Percentiles rank a stretch among this genome's conserved stretches.
phyloP scores from a whole-genome alignment of 2,113 vertebrate genomes.

The Macroglossus sobrinus region DNA sequence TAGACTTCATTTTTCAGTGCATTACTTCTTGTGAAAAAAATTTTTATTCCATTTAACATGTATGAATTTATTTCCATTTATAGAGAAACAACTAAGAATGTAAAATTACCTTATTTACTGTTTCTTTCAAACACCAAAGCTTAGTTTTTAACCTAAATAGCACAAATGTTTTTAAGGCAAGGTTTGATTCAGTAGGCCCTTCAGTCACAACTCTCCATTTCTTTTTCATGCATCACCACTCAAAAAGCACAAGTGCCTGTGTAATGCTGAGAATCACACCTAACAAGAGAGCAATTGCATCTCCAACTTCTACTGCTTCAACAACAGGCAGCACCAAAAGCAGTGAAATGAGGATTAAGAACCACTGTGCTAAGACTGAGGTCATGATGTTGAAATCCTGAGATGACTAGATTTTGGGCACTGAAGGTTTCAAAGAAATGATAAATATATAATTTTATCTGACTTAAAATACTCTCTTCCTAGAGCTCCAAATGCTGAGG shows the following conservation, averaged over 20 bases:
- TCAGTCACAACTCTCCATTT: constrained; percentile 85
- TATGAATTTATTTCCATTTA: constrained; percentile 3
- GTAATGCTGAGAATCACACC: constrained; percentile 82
- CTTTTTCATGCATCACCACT: constrained; percentile 90
- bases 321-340: constrained; percentile 81
- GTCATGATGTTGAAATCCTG: constrained; percentile 83
- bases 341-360: constrained; percentile 74
- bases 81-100: constrained; percentile 46
- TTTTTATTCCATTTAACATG: background rate
- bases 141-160: constrained; percentile 35
- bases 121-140: background rate
- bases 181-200: constrained; percentile 16
- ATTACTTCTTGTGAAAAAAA: background rate
- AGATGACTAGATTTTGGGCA: background rate
- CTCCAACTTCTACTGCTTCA: constrained; percentile 91
- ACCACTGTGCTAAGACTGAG: constrained; percentile 57
- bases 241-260: constrained; percentile 91
- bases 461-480: background rate
- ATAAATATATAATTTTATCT: background rate
- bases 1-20: constrained; percentile 8
- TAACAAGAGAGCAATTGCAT: constrained; percentile 89
- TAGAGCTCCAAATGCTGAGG: background rate
- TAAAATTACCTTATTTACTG: constrained; percentile 34
- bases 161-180: constrained; percentile 24
- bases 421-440: background rate